Evolutionary conservation across 2,888 invertebrate genomes (phyloP).

Genomic region (Nomada hirtipes): DNA sequence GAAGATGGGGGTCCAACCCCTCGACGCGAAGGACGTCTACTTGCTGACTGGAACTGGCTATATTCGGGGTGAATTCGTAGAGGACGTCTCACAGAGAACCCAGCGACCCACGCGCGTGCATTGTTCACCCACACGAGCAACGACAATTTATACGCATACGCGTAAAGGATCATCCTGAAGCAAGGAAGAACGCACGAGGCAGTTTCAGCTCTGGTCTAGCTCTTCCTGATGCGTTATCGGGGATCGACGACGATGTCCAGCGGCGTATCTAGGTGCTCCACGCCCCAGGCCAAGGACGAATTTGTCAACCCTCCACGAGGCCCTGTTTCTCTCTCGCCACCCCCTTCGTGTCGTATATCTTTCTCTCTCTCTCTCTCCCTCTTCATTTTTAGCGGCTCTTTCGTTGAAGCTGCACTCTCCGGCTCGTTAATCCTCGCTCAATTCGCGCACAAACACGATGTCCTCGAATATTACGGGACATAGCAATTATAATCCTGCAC

Average conservation of each 20-base stretch:
- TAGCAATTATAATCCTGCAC: slow-evolving; percentile 19
- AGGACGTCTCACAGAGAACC: slow-evolving; percentile 29
- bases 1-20: slow-evolving; percentile 77
- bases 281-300: slow-evolving; percentile 65
- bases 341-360: background rate
- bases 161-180: background rate
- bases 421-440: slow-evolving; percentile 47
- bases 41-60: slow-evolving; percentile 73
- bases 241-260: slow-evolving; percentile 35
- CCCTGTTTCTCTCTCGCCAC: background rate
- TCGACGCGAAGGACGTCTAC: slow-evolving; percentile 74
- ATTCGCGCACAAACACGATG: slow-evolving; percentile 35
- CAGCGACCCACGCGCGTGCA: slow-evolving; percentile 19
- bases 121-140: slow-evolving; percentile 17
- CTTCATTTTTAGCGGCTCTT: slow-evolving; percentile 14
- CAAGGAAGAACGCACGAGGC: background rate
- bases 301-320: slow-evolving; percentile 25
- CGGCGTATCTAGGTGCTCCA: slow-evolving; percentile 41
- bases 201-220: slow-evolving; percentile 17
- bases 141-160: slow-evolving; percentile 18
- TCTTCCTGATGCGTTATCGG: slow-evolving; percentile 28
- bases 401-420: background rate
- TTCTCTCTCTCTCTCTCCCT: background rate
- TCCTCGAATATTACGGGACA: slow-evolving; percentile 14
- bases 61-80: slow-evolving; percentile 48